Percentiles rank a stretch among this genome's conserved stretches.
Conservation (phyloP, 2,113 vertebrate genomes). For the Brachionichthys hirsutus region DNA sequence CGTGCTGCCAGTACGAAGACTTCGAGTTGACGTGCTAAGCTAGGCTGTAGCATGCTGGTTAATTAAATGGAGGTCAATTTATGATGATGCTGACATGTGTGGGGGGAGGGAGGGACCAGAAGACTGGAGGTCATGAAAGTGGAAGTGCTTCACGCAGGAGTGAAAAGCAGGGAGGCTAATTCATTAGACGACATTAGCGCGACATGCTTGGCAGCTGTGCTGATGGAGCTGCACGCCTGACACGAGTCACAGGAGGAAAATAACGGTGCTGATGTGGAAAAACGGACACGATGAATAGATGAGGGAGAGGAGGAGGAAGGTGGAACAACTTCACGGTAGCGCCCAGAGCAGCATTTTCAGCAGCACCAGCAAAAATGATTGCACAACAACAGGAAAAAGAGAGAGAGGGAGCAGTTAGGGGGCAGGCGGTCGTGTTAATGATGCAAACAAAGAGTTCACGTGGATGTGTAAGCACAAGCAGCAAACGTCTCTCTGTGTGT, state of each 20-base stretch:
- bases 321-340: too few relatives aligned
- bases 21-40: constrained; percentile 1
- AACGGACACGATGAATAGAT: background rate
- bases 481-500: constrained; percentile 29
- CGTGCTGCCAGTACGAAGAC: background rate
- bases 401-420: constrained; percentile 11
- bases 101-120: constrained; percentile 27
- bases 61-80: constrained; percentile 67
- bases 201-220: constrained; percentile 29
- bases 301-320: background rate
- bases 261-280: too few relatives aligned
- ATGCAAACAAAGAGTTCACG: constrained; percentile 29
- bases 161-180: constrained; percentile 34
- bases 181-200: constrained; percentile 34
- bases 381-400: constrained; percentile 18
- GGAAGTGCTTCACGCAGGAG: constrained; percentile 37
- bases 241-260: background rate
- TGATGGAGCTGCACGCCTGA: constrained; percentile 32
- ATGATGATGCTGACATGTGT: constrained; percentile 50
- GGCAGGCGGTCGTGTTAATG: constrained; percentile 35
- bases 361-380: constrained; percentile 9
- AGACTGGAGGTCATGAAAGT: constrained; percentile 52
- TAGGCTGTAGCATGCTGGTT: constrained; percentile 22
- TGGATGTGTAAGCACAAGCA: constrained; percentile 8
- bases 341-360: too few relatives aligned